A percentile compares a stretch with the other conserved stretches of the same genome.
phyloP scores from a whole-genome alignment of 2,888 invertebrate species.

The Lottia gigantea region DNA sequence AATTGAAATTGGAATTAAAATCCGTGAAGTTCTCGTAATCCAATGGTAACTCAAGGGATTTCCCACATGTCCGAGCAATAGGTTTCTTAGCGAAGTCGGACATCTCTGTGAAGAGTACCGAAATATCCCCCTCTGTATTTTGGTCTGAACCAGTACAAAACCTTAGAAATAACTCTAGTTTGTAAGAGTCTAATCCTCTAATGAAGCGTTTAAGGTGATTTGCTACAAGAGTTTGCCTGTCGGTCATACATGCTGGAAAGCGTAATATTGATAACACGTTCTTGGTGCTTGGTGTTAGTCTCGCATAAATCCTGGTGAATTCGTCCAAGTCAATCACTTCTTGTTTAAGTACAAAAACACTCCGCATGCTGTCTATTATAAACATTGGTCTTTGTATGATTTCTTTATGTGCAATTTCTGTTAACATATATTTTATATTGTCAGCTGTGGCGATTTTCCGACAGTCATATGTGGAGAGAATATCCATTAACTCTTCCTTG shows the following conservation, averaged over 20 bases:
- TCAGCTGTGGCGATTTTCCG: background rate
- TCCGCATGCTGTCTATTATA: background rate
- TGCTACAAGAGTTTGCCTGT: background rate
- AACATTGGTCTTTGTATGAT: background rate
- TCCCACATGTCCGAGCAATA: background rate
- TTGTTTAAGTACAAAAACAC: background rate
- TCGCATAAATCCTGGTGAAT: background rate
- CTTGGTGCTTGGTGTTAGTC: background rate
- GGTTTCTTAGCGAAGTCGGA: background rate
- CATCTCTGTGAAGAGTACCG: background rate
- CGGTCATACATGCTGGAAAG: background rate
- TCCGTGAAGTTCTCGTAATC: background rate
- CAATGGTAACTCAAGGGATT: background rate
- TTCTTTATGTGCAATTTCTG: background rate
- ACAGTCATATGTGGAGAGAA: background rate
- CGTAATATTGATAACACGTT: background rate
- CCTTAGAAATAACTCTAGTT: background rate
- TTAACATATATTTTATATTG: background rate
- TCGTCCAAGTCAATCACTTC: background rate
- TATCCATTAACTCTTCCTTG: background rate
- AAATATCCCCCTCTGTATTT: background rate
- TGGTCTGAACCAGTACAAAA: background rate
- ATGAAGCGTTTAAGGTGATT: background rate
- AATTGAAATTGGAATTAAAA: background rate
- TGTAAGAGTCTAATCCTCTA: background rate